These are phyloP conservation scores for Notolepis coatsorum DNA, from an alignment of 2,797 vertebrate genomes.

Conservation along the genomic window DNA sequence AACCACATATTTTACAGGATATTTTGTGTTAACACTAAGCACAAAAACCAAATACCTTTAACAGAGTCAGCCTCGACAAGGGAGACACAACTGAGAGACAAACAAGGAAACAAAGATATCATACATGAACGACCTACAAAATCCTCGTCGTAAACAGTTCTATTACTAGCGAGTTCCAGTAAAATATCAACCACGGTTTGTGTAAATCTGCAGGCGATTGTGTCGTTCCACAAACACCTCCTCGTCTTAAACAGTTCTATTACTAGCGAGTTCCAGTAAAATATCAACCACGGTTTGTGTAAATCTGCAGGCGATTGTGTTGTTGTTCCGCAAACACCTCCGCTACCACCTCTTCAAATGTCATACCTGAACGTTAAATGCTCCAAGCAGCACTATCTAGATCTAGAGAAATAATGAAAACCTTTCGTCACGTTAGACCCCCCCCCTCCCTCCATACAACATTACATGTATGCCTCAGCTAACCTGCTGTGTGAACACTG, in stretches of 20 bases:
- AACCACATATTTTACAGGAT: constrained; percentile 32
- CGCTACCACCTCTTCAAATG: too few relatives aligned
- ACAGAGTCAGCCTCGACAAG: constrained; percentile 19
- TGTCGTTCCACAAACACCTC: background rate
- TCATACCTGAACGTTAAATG: too few relatives aligned
- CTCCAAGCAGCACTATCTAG: too few relatives aligned
- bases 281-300: constrained; percentile 10
- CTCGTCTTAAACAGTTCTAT: constrained; percentile 28
- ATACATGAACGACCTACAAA: constrained; percentile 50
- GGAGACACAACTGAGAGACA: constrained; percentile 44
- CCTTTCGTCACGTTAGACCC: constrained; percentile 12
- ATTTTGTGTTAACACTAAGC: constrained; percentile 19
- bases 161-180: constrained; percentile 35
- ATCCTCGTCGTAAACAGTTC: constrained; percentile 27
- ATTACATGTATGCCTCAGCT: constrained; percentile 12
- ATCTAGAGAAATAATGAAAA: constrained; percentile 19
- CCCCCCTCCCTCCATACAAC: constrained; percentile 8
- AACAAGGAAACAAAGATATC: constrained; percentile 57
- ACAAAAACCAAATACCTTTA: background rate
- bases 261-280: constrained; percentile 39
- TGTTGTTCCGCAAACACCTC: background rate
- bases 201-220: constrained; percentile 5
- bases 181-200: constrained; percentile 24
- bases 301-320: constrained; percentile 5
- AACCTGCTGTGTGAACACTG: background rate